Base-by-base conservation (phyloP, 2,113 vertebrate species). In the Cygnus buccinator region DNA sequence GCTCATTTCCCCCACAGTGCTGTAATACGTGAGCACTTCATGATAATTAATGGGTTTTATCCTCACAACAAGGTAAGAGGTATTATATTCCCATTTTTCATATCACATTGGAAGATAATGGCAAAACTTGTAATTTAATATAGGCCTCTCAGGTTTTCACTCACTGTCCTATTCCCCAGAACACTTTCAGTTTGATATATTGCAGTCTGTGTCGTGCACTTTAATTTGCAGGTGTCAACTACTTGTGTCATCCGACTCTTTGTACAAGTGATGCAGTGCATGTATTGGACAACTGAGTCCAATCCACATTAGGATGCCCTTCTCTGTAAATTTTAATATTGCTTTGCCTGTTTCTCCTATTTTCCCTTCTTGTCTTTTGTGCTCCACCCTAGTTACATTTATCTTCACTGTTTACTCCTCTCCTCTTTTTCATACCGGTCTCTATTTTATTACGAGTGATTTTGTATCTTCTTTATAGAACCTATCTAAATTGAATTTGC, bases 221-320 rank as follows among this genome's bases (percentile, higher is more conserved):
- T 95, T 92, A 85, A 86, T 97, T 95, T 95, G 77, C 86, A 90
- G 72, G n/a, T 94, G 90, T 96, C 94, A 78, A 17, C 23, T 44
- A 31, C 57, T 80, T 65, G 26, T 91, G 35, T 65, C 11, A 9
- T 70, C 59, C 52, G 37, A 46, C 18, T 43, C n/a, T 61, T 65
- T 78, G 84, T 67, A 70, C 71, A 85, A 93, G 91, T 83, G 73
- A 83, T 85, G 46, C 22, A 31, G 33, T 19, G 26, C 54, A 77
- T 91, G 80, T 89, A 71, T 71, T 77, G 79, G 79, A 48, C 63
- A 77, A 2, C 18, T 62, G 85, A 73, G 35, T 28, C 85, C 26
- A 46, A 58, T 48, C 26, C 70, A 58, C 44, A 73, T 84, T 77
- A 74, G 50, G 63, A 50, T 77, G 35, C 43, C 31, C 11, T 94